phyloP scores from a whole-genome alignment of 1,140 invertebrate genomes.

The Pogonus chalceus region DNA sequence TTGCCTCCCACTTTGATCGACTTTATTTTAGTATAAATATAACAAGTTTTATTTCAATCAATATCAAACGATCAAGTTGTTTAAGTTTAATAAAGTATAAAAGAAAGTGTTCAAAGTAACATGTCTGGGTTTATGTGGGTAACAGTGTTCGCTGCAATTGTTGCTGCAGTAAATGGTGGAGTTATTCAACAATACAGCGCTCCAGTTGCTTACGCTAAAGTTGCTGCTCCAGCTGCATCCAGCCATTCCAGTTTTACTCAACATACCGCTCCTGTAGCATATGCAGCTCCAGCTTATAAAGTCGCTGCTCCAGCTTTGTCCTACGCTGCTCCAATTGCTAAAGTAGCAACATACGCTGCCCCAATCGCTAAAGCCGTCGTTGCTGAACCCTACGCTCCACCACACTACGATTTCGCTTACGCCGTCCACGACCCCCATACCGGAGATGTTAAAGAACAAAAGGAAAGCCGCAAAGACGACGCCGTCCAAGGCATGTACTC shows the following conservation, averaged over 20 bases:
- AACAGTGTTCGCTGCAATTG: too few species aligned
- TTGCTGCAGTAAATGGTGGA: too few species aligned
- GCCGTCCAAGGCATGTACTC: slow-evolving; percentile 24
- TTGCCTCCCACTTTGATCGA: too few species aligned
- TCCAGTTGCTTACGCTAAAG: slow-evolving; percentile 17
- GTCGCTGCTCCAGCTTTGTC: too few species aligned
- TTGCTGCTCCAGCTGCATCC: slow-evolving; percentile 29
- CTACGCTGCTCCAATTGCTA: slow-evolving; percentile 20
- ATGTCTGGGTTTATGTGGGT: too few species aligned
- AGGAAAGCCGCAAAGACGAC: slow-evolving; percentile 23
- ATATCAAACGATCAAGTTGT: too few species aligned
- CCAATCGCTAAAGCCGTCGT: slow-evolving; percentile 22
- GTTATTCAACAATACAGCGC: too few species aligned
- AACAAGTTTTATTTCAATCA: too few species aligned
- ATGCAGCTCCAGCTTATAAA: too few species aligned
- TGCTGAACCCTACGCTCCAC: slow-evolving; percentile 25
- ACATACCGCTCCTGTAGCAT: slow-evolving; percentile 7
- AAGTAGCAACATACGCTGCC: slow-evolving; percentile 34
- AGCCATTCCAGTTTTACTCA: slow-evolving; percentile 29
- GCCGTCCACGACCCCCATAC: slow-evolving; percentile 39
- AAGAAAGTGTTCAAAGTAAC: too few species aligned
- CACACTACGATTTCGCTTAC: slow-evolving; percentile 24
- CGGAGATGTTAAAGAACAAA: slow-evolving; percentile 27
- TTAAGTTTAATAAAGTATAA: too few species aligned
- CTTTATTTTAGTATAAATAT: too few species aligned